Conservation (phyloP, 2,113 vertebrate species). For the Caloenas nicobarica region DNA sequence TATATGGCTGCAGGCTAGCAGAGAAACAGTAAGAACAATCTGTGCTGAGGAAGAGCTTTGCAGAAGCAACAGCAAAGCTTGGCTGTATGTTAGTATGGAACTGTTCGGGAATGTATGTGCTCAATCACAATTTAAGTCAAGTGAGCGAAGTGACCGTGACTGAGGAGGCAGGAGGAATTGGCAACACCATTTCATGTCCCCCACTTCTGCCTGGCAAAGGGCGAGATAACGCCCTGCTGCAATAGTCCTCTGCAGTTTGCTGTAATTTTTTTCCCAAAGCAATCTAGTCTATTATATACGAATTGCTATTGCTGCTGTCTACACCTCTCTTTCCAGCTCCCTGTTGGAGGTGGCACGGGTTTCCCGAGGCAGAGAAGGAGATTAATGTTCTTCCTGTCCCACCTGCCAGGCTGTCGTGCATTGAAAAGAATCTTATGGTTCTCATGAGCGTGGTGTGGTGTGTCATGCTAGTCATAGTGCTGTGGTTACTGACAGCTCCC, state of each 20-base stretch:
- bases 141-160: fast-evolving
- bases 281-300: fast-evolving
- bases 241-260: background rate
- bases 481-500: background rate
- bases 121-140: background rate
- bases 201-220: background rate
- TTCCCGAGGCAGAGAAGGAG: background rate
- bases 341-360: background rate
- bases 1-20: background rate
- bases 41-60: background rate
- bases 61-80: background rate
- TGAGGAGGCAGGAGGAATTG: background rate
- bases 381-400: background rate
- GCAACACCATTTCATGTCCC: background rate
- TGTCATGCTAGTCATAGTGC: fast-evolving
- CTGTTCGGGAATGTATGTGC: background rate
- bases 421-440: background rate
- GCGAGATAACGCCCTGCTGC: background rate
- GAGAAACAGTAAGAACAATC: background rate
- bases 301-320: background rate
- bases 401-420: background rate
- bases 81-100: background rate
- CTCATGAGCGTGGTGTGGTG: background rate
- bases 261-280: background rate
- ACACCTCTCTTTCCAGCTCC: background rate